A percentile compares a stretch with the other conserved stretches of the same genome.
Evolutionary conservation across 2,113 vertebrate genomes (phyloP).

Genomic region (Lepidothrix coronata): DNA sequence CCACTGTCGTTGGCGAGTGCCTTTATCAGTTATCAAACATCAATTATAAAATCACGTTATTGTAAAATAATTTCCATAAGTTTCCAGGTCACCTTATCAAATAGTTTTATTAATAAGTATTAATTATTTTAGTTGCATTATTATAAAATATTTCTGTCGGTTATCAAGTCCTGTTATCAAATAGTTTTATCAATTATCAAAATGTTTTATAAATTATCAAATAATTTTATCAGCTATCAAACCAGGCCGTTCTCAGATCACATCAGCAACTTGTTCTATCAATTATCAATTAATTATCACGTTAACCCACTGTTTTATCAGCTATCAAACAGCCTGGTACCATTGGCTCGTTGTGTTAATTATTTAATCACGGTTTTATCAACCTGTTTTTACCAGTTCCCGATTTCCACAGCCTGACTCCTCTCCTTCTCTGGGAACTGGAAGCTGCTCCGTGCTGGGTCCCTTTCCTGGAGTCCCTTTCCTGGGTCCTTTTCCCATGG

Average conservation of each 20-base stretch:
- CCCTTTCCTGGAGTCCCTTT: neutral
- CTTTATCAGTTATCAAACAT: no score
- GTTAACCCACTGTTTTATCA: neutral
- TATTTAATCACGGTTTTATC: neutral
- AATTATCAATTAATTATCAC: neutral
- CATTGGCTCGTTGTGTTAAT: neutral
- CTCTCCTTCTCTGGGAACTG: neutral
- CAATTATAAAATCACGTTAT: no score
- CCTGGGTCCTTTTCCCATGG: neutral
- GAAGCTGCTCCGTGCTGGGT: neutral
- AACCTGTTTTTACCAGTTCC: neutral
- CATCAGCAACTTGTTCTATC: neutral
- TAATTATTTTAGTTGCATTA: no score
- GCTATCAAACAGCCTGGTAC: neutral
- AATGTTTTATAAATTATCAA: neutral
- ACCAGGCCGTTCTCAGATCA: neutral
- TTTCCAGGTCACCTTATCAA: neutral
- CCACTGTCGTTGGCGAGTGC: no score
- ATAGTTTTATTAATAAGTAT: no score
- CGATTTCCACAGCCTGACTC: neutral
- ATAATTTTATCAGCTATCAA: neutral
- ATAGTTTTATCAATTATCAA: accelerated
- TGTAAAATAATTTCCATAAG: neutral
- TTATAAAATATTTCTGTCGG: neutral
- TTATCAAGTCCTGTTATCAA: neutral